These are phyloP conservation scores for Tipula helvola DNA, from an alignment of 2,888 invertebrate genomes.

Conservation along the genomic window DNA sequence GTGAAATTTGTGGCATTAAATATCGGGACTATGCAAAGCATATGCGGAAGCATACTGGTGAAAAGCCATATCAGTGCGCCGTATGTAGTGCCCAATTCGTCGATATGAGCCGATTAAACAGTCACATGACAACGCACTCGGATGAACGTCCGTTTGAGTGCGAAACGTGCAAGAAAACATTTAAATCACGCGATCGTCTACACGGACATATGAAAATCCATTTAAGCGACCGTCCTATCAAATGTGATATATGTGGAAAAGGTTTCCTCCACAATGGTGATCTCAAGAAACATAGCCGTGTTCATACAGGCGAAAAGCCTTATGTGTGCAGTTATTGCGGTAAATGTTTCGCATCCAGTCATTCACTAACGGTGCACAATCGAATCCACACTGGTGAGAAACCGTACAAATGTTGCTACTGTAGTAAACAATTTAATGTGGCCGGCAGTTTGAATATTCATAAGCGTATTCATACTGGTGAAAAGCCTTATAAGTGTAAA, in stretches of 20 bases:
- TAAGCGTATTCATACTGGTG: neutral
- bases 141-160: constrained; percentile 5
- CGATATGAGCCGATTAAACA: neutral
- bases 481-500: neutral
- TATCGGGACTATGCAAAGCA: constrained; percentile 8
- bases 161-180: constrained; percentile 4
- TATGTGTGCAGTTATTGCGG: constrained; percentile 7
- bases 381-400: constrained; percentile 6
- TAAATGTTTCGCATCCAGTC: neutral
- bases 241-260: constrained; percentile 9
- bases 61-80: constrained; percentile 9
- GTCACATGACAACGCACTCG: constrained; percentile 7
- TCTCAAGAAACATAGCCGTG: neutral
- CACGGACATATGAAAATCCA: constrained; percentile 5
- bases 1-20: neutral
- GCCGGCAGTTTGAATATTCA: neutral
- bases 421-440: constrained; percentile 7
- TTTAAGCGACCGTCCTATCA: neutral
- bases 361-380: neutral
- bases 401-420: neutral
- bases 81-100: neutral
- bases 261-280: neutral
- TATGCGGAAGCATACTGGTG: constrained; percentile 4
- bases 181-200: neutral
- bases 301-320: neutral